Base-by-base conservation (phyloP, 2,113 vertebrate genomes). In the Bucco capensis region DNA sequence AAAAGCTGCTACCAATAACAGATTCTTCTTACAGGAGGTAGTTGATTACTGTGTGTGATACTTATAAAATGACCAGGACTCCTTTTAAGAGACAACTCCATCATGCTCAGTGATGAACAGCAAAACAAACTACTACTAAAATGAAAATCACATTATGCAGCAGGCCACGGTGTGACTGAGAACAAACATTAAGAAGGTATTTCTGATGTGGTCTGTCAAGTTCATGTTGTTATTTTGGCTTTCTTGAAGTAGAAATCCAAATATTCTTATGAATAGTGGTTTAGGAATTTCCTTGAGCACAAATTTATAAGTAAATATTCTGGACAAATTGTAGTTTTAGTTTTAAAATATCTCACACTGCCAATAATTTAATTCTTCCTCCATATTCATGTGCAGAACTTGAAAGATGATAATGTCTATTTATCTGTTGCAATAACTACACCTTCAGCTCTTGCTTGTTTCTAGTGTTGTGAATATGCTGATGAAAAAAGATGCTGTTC, bases 311-410 rank as follows among this genome's bases (percentile, higher is more conserved):
- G 76, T 83, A 91, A 83, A 67, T n/a, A 18, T 40, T 89, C 79
- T 53, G 51, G 61, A 65, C 37, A 80, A 78, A 33, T 67, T 86
- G 49, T 71, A 54, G 44, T 31, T 89, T 42, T 77, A 6, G 40
- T n/a, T 31, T 83, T 95, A 90, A 94, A 94, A 80, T 83, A 77
- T 71, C 38, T 70, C 58, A 87, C 35, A 9, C 17, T 64, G 16
- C 37, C 65, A 40, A 7, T 83, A 65, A 77, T 88, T 92, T 94
- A 92, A 93, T 91, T 87, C 54, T 42, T 86, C 56, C 25, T 93
- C 82, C 87, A 87, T 92, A 94, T 92, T 93, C 87, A 93, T 83
- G 82, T 60, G 51, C 58, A 83, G 88, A 95, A 78, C 88, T 88
- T 12, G 6, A 51, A 85, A 77, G 42, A 76, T 66, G 54, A 65